phyloP scores from a whole-genome alignment of 1,140 invertebrate species.

The Branchinecta lindahli region DNA sequence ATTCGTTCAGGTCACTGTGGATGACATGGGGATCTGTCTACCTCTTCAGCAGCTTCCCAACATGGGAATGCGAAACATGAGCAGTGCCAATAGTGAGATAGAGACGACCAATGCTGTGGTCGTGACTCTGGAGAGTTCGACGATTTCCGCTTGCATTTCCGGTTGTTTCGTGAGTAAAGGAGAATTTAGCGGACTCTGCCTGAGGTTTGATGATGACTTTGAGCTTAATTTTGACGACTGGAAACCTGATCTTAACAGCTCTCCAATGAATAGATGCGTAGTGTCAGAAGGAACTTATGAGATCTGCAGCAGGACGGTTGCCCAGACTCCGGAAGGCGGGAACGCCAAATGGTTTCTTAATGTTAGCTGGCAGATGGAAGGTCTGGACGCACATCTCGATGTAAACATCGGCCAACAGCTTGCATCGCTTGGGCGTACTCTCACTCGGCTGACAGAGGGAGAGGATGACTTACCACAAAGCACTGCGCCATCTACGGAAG shows the following conservation, averaged over 20 bases:
- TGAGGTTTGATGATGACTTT: constrained; percentile 91
- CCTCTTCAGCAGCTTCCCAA: constrained; percentile 53
- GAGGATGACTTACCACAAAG: constrained; percentile 46
- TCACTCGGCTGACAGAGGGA: constrained; percentile 73
- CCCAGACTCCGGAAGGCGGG: constrained; percentile 44
- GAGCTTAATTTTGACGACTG: constrained; percentile 90
- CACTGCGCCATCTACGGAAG: constrained; percentile 14
- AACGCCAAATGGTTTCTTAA: constrained; percentile 98
- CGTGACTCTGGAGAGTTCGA: constrained; percentile 82
- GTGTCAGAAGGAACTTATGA: constrained; percentile 97
- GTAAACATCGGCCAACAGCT: constrained; percentile 90
- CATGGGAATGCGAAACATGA: background rate
- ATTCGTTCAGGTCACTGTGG: constrained; percentile 83
- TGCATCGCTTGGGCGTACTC: constrained; percentile 77
- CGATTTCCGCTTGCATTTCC: constrained; percentile 73
- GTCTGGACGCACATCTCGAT: constrained; percentile 90
- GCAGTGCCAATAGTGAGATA: constrained; percentile 35
- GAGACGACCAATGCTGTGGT: constrained; percentile 79
- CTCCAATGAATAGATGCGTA: constrained; percentile 84
- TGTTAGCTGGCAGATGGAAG: constrained; percentile 98
- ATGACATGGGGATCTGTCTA: constrained; percentile 91
- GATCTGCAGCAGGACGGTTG: constrained; percentile 79
- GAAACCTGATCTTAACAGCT: constrained; percentile 70
- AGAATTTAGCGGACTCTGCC: constrained; percentile 61
- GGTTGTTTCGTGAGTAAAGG: constrained; percentile 63